phyloP scores from a whole-genome alignment of 1,140 invertebrate genomes.

The Bombus confusus region DNA sequence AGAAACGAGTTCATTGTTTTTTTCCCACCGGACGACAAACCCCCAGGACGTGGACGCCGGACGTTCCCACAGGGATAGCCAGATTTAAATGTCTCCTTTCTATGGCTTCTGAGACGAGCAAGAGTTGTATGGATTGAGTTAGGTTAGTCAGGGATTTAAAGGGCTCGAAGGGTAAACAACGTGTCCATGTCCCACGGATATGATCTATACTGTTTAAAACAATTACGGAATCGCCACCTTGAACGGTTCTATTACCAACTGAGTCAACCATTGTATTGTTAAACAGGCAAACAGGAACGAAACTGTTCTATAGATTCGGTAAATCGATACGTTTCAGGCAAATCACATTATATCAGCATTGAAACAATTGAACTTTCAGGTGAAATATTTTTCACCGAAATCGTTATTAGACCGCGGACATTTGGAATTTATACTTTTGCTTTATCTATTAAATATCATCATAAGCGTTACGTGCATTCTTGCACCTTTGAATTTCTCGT shows the following conservation, averaged over 20 bases:
- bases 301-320: too few relatives aligned
- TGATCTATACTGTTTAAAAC: neutral
- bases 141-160: slow-evolving; percentile 68
- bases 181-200: slow-evolving; percentile 18
- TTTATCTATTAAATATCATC: too few relatives aligned
- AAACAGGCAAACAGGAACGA: too few relatives aligned
- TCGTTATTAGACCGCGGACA: too few relatives aligned
- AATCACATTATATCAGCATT: too few relatives aligned
- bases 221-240: neutral
- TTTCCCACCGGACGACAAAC: slow-evolving; percentile 31
- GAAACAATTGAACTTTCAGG: too few relatives aligned
- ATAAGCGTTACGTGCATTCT: too few relatives aligned
- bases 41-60: slow-evolving; percentile 59
- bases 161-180: slow-evolving; percentile 41
- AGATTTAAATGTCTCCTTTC: slow-evolving; percentile 71
- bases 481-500: too few relatives aligned
- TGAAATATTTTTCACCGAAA: too few relatives aligned
- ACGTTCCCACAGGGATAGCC: slow-evolving; percentile 73
- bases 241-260: neutral
- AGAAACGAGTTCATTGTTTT: slow-evolving; percentile 64
- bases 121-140: slow-evolving; percentile 48
- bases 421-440: too few relatives aligned
- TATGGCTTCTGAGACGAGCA: slow-evolving; percentile 32
- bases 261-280: neutral
- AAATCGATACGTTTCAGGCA: too few relatives aligned